Evolutionary conservation across 2,113 vertebrate species (phyloP), one percentile per base, ranked within the genome.

Genomic region (Hydrolagus affinis): DNA sequence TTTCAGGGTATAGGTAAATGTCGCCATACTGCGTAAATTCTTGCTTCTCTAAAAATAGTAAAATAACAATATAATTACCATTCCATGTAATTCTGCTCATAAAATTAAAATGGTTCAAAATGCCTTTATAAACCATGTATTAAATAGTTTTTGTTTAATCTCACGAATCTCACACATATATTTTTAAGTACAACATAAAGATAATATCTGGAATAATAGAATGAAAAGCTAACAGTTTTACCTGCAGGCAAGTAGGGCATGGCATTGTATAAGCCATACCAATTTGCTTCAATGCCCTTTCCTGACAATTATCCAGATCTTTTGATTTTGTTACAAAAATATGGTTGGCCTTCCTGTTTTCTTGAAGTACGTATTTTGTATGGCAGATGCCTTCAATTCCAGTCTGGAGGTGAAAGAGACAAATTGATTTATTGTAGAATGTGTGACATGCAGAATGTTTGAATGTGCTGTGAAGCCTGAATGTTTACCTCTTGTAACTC

Each of bases 331-430:
- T 94, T 57, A 95, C 56, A 69, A 86, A 86, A 59, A 91, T 85
- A 12, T 89, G 85, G 1, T 89, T 85, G 44, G 90, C 90, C 86
- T 90, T 93, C 64, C 23, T 89, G 56, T 95, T 92, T 86, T 96
- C 94, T 88, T 89, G 93, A 88, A 95, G 90, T 86, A 92, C 62
- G 0, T 95, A 96, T 76, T 91, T 90, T 0, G 95, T 94, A 32
- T 93, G 93, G 91, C 96, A 97, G 75, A 95, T 89, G 71, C 96
- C 96, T 87, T 94, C 94, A 89, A 91, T 89, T 88, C 95, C 94
- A 71, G 89, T 90, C 96, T 97, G 86, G 23, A 57, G 28, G 88
- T 19, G 19, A 85, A 12, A 15, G 57, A 75, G 44, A 56, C 30
- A 75, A 75, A 57, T 75, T 1, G 9, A 1, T 57, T 75, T 21